Evolutionary conservation across 2,113 vertebrate species (phyloP), one percentile per base, ranked within the genome.

Genomic region (Bostrychus sinensis): DNA sequence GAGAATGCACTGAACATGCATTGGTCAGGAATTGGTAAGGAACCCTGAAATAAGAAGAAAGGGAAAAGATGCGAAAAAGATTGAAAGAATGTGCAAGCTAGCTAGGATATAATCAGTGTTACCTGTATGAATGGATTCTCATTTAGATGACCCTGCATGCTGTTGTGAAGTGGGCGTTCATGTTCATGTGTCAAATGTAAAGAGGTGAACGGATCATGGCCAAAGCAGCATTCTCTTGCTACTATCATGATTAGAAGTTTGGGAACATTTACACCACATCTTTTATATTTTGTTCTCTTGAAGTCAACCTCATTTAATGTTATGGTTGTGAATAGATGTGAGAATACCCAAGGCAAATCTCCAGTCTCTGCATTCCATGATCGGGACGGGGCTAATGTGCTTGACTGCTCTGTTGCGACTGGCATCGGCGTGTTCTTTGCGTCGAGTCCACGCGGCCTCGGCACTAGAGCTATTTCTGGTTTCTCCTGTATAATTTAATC

Each of bases 401-500:
- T 68, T 66, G 80, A 80, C 78, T 77, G 65, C 65, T 81, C 66
- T 25, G 77, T 62, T 78, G 78, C 66, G 39, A 71, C 77, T 80
- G 26, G 51, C 80, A 67, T 62, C 69, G 59, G 28, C 59, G 75
- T 69, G 70, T 75, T 85, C 75, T 56, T 48, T 70, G 74, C 71
- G 59, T 79, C 5, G 45, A 25, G 85, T 86, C 88, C 86, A 70
- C 54, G 63, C 81, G 42, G 64, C 82, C 72, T 75, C 48, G 25
- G 68, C 75, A 56, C 61, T 58, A 4, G 61, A 69, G 87, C 88
- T 92, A 91, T 91, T 92, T 90, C 88, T 92, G 90, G 88, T 83
- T 68, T 67, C 84, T 91, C 78, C 70, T 91, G 83, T 90, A 89
- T 91, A 90, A 91, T 92, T 91, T 90, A 90, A 90, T 90, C 83